Percentiles rank a stretch among this genome's conserved stretches.
phyloP scores from a whole-genome alignment of 2,113 vertebrate genomes.

The Heterochromis multidens region DNA sequence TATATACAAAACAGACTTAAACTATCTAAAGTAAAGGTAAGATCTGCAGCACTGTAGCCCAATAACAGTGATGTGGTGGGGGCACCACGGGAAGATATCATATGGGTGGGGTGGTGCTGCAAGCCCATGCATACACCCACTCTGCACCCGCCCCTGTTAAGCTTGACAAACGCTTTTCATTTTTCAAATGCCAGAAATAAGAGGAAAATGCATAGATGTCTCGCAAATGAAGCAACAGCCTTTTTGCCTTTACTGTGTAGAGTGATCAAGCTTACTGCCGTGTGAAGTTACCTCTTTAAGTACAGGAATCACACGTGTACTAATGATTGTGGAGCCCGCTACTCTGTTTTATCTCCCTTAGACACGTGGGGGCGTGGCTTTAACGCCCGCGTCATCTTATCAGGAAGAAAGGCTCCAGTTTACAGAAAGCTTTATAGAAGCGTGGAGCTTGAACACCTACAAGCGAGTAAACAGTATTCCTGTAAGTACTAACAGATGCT shows the following conservation, averaged over 20 bases:
- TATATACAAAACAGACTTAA: not conserved
- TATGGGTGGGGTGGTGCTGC: not conserved
- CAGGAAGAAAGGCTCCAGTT: slow-evolving; percentile 34
- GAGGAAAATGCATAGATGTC: not conserved
- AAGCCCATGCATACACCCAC: not conserved
- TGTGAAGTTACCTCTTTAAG: not conserved
- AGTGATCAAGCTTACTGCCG: not conserved
- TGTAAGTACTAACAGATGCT: fast-evolving
- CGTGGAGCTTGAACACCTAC: not conserved
- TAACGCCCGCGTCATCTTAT: slow-evolving; percentile 37
- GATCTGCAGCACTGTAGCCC: not conserved
- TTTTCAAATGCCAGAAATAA: not conserved
- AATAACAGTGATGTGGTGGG: not conserved
- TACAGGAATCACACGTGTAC: not conserved
- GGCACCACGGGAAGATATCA: not conserved
- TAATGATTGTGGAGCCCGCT: not conserved
- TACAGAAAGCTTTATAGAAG: not conserved
- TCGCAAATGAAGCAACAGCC: not conserved
- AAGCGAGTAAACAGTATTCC: not conserved
- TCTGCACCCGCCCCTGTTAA: not conserved
- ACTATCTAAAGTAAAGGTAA: not conserved
- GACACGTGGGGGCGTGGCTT: slow-evolving; percentile 50
- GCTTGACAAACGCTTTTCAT: not conserved
- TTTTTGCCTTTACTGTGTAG: not conserved
- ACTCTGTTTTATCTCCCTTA: slow-evolving; percentile 28